Percentiles rank a stretch among this genome's conserved stretches.
phyloP scores from a whole-genome alignment of 2,888 invertebrate genomes.

The Cataglyphis cursor region DNA sequence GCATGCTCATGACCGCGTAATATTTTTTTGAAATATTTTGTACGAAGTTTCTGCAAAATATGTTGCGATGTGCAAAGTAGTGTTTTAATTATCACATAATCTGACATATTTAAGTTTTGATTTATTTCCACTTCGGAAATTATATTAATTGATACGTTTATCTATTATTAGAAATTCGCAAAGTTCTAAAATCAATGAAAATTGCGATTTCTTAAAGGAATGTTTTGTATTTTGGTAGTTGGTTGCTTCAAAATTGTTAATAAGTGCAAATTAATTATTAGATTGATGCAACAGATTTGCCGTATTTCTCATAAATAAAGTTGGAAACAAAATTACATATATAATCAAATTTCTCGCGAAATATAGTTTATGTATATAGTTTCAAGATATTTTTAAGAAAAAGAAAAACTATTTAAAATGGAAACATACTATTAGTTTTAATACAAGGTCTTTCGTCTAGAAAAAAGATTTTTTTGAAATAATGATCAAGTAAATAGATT shows the following conservation, averaged over 20 bases:
- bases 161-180: slow-evolving; percentile 19
- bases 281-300: not conserved
- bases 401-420: not conserved
- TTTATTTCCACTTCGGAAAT: slow-evolving; percentile 13
- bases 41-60: not conserved
- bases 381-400: not conserved
- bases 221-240: slow-evolving; percentile 17
- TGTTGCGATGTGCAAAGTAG: slow-evolving; percentile 14
- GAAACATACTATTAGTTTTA: not conserved
- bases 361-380: not conserved
- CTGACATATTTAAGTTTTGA: not conserved
- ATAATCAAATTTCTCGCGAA: not conserved
- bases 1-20: not conserved
- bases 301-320: not conserved
- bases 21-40: slow-evolving; percentile 32
- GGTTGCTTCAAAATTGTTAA: slow-evolving; percentile 23
- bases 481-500: not conserved
- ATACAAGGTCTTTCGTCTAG: not conserved
- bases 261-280: slow-evolving; percentile 27
- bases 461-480: not conserved
- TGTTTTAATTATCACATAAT: slow-evolving; percentile 3
- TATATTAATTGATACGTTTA: slow-evolving; percentile 17
- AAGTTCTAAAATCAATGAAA: slow-evolving; percentile 18
- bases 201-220: not conserved
- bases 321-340: not conserved